phyloP scores from a whole-genome alignment of 2,888 invertebrate species.

The Caenorhabditis auriculariae region DNA sequence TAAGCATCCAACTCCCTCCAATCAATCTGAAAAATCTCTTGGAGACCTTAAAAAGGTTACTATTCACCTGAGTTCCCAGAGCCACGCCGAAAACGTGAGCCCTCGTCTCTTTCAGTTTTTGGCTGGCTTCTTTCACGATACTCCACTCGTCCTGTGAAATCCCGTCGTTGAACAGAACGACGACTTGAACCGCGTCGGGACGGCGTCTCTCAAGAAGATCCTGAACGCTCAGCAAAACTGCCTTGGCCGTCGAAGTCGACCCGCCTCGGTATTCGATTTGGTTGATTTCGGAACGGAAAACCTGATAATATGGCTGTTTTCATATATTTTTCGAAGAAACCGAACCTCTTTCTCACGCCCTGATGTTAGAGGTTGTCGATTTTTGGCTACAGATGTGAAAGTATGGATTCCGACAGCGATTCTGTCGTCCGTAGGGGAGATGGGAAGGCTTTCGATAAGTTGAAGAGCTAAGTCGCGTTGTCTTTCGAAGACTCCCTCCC shows the following conservation, averaged over 20 bases:
- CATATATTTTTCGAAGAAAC: not conserved
- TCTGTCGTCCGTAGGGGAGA: constrained; percentile 28
- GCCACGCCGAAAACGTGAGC: constrained; percentile 54
- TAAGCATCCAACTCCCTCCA: constrained; percentile 36
- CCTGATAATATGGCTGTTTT: constrained; percentile 16
- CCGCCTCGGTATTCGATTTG: constrained; percentile 52
- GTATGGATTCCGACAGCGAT: constrained; percentile 50
- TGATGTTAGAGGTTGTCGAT: constrained; percentile 41
- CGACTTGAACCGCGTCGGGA: constrained; percentile 44
- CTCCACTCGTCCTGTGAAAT: constrained; percentile 55
- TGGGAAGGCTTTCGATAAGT: constrained; percentile 52
- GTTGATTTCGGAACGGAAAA: constrained; percentile 46
- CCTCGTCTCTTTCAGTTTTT: constrained; percentile 28
- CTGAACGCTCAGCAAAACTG: constrained; percentile 45
- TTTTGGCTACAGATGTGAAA: constrained; percentile 42
- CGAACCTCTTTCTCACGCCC: constrained; percentile 42
- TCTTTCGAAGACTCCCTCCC: constrained; percentile 54
- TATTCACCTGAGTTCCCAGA: constrained; percentile 42
- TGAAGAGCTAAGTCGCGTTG: constrained; percentile 54
- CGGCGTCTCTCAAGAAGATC: constrained; percentile 41
- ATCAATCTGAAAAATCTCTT: constrained; percentile 29
- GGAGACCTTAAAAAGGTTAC: not conserved
- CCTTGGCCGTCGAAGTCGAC: constrained; percentile 46
- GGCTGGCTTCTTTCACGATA: constrained; percentile 28
- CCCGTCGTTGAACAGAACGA: constrained; percentile 56